Conservation (phyloP, 2,888 invertebrate genomes). For the Camponotus fellah region DNA sequence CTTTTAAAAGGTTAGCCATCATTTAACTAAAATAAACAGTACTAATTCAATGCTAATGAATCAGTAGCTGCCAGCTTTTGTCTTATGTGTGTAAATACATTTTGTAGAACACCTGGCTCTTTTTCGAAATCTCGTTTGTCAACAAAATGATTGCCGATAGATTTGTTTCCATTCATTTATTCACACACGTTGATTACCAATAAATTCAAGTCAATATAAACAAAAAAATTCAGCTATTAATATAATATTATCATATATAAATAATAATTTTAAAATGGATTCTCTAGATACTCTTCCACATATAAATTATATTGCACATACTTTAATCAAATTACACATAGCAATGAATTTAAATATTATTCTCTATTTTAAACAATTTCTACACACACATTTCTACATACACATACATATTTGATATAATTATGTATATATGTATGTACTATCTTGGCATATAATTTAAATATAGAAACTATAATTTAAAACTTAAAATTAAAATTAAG, state of each 20-base stretch:
- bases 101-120: constrained; percentile 30
- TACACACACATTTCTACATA: too few relatives aligned
- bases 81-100: constrained; percentile 34
- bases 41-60: constrained; percentile 86
- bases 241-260: not conserved
- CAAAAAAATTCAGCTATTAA: not conserved
- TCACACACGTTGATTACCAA: not conserved
- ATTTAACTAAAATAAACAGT: constrained; percentile 81
- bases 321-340: not conserved
- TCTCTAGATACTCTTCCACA: not conserved
- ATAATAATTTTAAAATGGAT: not conserved
- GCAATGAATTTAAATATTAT: constrained; percentile 2
- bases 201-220: not conserved
- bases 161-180: not conserved
- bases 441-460: too few relatives aligned
- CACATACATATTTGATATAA: not conserved
- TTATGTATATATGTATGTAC: not conserved
- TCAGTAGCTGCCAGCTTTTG: constrained; percentile 64
- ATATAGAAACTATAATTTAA: not conserved
- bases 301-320: not conserved
- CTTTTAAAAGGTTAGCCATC: constrained; percentile 78
- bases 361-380: not conserved
- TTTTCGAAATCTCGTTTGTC: not conserved
- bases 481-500: not conserved
- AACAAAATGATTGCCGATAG: not conserved